phyloP scores from a whole-genome alignment of 2,888 invertebrate species.

The Lagria hirta region DNA sequence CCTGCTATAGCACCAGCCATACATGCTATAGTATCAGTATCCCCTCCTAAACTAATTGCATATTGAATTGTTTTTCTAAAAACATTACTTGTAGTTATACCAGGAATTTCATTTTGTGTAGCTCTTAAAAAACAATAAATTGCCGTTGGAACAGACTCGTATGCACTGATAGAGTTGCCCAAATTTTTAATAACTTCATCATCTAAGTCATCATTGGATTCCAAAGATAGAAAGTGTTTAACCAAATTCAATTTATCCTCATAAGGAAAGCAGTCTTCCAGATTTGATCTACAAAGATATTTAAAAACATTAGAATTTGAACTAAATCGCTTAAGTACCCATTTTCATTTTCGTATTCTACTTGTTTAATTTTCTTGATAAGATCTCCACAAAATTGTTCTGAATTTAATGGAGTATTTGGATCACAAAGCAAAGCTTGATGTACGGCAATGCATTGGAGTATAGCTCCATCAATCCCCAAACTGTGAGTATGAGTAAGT shows the following conservation, averaged over 20 bases:
- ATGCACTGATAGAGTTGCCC: constrained; percentile 65
- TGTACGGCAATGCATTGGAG: constrained; percentile 62
- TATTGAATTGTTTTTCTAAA: constrained; percentile 68
- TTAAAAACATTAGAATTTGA: too few relatives aligned
- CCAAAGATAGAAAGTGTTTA: constrained; percentile 55
- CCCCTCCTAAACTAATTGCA: constrained; percentile 72
- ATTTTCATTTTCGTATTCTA: constrained; percentile 55
- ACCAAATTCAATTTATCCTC: constrained; percentile 58
- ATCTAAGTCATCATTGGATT: constrained; percentile 49
- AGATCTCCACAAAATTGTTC: constrained; percentile 57
- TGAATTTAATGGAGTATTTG: constrained; percentile 54
- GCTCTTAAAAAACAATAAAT: constrained; percentile 68
- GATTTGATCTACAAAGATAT: too few relatives aligned
- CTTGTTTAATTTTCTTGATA: constrained; percentile 56
- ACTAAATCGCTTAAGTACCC: too few relatives aligned
- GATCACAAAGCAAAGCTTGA: constrained; percentile 56
- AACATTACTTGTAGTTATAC: constrained; percentile 60
- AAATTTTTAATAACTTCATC: constrained; percentile 58
- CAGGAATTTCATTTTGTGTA: constrained; percentile 54
- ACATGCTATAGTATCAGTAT: constrained; percentile 75
- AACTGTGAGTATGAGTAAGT: constrained; percentile 65
- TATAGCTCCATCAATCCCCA: constrained; percentile 61
- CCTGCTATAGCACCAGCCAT: constrained; percentile 74
- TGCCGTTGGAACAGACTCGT: constrained; percentile 71
- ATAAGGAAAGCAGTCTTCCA: constrained; percentile 58